Conservation (phyloP, 2,113 vertebrate species). For the Pao palembangensis region DNA sequence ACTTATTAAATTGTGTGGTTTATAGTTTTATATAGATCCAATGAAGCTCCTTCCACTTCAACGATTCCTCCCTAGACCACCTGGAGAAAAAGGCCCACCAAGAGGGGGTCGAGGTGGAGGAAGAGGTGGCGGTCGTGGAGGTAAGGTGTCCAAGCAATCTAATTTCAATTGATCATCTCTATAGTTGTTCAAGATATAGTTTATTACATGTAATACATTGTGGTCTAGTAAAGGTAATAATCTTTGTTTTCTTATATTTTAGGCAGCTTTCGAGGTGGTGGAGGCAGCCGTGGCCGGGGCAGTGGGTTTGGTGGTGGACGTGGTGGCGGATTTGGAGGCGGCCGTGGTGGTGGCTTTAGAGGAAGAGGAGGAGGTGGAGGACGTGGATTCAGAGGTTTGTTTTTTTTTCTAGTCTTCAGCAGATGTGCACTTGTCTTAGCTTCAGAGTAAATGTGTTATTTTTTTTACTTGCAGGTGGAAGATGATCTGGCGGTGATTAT, state of each 20-base stretch:
- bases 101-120: constrained; percentile 85
- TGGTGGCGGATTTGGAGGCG: constrained; percentile 62
- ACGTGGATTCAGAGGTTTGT: constrained; percentile 80
- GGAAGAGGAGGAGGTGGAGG: constrained; percentile 72
- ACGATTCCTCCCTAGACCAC: constrained; percentile 91
- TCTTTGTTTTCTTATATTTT: not conserved
- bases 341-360: constrained; percentile 73
- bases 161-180: no score
- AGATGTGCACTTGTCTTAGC: not conserved
- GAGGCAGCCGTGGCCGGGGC: constrained; percentile 64
- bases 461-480: constrained; percentile 38
- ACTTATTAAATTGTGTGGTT: not conserved
- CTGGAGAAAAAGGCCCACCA: constrained; percentile 88
- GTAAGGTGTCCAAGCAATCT: constrained; percentile 25
- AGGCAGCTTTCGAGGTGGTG: constrained; percentile 75
- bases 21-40: constrained; percentile 94
- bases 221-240: not conserved
- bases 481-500: constrained; percentile 29
- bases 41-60: constrained; percentile 93
- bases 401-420: fast-evolving
- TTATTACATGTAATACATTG: no score
- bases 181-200: not conserved
- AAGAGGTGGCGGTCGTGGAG: constrained; percentile 80
- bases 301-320: constrained; percentile 65
- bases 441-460: not conserved